Evolutionary conservation across 2,888 invertebrate species (phyloP).

Genomic region (Laothoe populi): DNA sequence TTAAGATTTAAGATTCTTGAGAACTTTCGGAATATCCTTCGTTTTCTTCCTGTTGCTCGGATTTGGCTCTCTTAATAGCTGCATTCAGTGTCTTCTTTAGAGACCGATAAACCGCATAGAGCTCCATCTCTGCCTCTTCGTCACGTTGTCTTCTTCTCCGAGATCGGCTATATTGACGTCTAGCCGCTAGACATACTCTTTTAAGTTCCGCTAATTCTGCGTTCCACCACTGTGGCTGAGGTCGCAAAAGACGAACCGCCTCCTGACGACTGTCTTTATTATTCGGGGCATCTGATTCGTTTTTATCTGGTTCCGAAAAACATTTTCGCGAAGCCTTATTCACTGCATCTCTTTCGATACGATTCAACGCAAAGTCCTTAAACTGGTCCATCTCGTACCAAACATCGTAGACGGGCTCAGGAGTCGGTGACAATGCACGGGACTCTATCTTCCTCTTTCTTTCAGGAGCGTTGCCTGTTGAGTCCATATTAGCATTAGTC

Average conservation of each 20-base stretch:
- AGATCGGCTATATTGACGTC: background rate
- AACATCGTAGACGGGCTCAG: background rate
- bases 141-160: slow-evolving; percentile 5
- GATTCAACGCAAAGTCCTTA: background rate
- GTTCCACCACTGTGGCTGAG: background rate
- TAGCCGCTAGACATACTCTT: background rate
- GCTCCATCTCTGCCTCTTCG: background rate
- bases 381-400: background rate
- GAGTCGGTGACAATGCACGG: background rate
- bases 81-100: background rate
- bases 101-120: background rate
- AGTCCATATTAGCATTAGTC: background rate
- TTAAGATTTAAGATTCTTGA: background rate
- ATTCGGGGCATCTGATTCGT: background rate
- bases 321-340: background rate
- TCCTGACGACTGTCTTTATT: background rate
- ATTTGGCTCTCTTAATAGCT: background rate
- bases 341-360: background rate
- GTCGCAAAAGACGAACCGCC: background rate
- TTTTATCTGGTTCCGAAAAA: background rate
- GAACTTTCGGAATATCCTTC: background rate
- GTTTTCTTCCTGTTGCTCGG: background rate
- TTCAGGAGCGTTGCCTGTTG: background rate
- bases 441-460: background rate
- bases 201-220: background rate